These are phyloP conservation scores for Samia ricini DNA, from an alignment of 1,140 invertebrate species.

Conservation along the genomic window DNA sequence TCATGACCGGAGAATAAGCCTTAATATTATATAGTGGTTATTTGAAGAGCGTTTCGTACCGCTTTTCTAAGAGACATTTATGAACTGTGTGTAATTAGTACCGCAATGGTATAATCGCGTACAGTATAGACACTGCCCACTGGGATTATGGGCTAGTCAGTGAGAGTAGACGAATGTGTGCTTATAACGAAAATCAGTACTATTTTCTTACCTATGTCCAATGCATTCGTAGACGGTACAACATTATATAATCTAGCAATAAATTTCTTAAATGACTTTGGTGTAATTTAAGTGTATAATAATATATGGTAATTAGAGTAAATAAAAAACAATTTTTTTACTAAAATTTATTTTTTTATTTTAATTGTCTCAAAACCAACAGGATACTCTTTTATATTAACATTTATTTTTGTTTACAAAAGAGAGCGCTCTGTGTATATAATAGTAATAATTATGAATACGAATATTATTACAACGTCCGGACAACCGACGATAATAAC, in stretches of 20 bases:
- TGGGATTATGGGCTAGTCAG: not conserved
- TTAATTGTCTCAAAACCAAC: conserved; percentile 33
- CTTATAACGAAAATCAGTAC: not conserved
- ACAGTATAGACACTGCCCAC: not conserved
- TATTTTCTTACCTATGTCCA: not conserved
- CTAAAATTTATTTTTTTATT: conserved; percentile 24
- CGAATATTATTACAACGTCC: conserved; percentile 4
- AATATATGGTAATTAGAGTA: not conserved
- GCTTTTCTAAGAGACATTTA: not conserved
- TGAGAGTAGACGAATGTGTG: not conserved
- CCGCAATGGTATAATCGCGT: too few species aligned
- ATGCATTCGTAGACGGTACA: not conserved
- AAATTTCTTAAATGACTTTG: not conserved
- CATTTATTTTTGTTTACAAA: conserved; percentile 18
- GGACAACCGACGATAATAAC: conserved; percentile 10
- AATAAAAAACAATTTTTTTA: conserved; percentile 11
- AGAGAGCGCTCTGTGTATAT: conserved; percentile 18
- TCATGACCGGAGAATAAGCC: conserved; percentile 56
- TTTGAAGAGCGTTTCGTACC: not conserved
- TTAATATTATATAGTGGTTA: conserved; percentile 54
- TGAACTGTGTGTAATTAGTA: not conserved
- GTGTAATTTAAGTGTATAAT: not conserved
- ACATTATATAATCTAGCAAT: not conserved
- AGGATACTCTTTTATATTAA: conserved; percentile 13
- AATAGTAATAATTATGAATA: not conserved